Evolutionary conservation across 2,888 invertebrate species (phyloP).

Genomic region (Phengaris arion): DNA sequence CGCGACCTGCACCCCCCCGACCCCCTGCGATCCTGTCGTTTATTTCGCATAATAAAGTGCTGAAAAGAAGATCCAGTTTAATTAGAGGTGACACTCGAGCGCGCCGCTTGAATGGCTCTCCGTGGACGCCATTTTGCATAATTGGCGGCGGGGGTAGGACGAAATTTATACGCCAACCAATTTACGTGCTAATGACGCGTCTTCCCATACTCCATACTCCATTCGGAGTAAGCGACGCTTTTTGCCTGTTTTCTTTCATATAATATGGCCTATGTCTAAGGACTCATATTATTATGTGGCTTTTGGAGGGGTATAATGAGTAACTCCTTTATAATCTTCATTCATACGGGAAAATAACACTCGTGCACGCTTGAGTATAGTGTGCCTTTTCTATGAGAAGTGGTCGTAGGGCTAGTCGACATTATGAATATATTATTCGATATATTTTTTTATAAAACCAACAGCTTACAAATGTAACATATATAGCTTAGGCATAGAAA

Average conservation of each 20-base stretch:
- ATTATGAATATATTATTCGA: too few species aligned
- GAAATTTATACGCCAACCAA: slow-evolving; percentile 78
- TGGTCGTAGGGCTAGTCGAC: too few species aligned
- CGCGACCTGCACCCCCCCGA: slow-evolving; percentile 51
- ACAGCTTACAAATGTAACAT: too few species aligned
- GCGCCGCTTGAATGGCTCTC: slow-evolving; percentile 73
- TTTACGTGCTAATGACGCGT: slow-evolving; percentile 78
- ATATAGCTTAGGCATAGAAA: too few species aligned
- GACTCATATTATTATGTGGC: not conserved
- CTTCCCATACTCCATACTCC: slow-evolving; percentile 51
- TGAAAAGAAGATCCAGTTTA: slow-evolving; percentile 76
- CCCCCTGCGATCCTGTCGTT: slow-evolving; percentile 54
- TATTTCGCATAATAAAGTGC: slow-evolving; percentile 76
- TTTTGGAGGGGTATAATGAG: slow-evolving; percentile 5
- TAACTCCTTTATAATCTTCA: not conserved
- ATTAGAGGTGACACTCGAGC: slow-evolving; percentile 76
- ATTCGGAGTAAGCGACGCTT: slow-evolving; percentile 25
- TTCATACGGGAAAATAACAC: too few species aligned
- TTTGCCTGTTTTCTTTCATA: slow-evolving; percentile 26
- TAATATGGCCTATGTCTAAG: slow-evolving; percentile 10
- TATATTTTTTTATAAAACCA: too few species aligned
- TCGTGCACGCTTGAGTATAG: too few species aligned
- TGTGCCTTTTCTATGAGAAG: too few species aligned
- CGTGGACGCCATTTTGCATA: slow-evolving; percentile 78
- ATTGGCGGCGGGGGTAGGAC: slow-evolving; percentile 73